Evolutionary conservation across 2,113 vertebrate genomes (phyloP), one percentile per base, ranked within the genome.

Genomic region (Gavialis gangeticus): DNA sequence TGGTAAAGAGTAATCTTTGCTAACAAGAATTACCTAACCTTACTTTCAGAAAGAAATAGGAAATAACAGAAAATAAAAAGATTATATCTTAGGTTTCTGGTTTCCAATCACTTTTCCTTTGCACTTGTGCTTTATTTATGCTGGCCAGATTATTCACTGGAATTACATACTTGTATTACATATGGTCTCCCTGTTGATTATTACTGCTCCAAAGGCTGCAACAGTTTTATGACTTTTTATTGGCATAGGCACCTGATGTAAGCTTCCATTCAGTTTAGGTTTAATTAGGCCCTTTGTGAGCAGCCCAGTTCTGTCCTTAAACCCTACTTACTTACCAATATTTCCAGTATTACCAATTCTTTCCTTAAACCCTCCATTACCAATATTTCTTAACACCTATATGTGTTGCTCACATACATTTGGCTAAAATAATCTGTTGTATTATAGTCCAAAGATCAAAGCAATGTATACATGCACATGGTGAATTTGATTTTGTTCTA

Each of bases 381-480:
- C 30, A 37, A 21, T 34, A 30, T 71, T 21, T 71, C 30, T 37
- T 71, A 71, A 37, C 30, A 22, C 30, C 67, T 66, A 16, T 66
- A n/a, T n/a, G 64, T n/a, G 25, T 66, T 12, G 64, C 64, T 71
- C 30, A 1, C 54, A 21, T 27, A 1, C 13, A 34, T 62, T 7
- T 3, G 8, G 3, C 15, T 0, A 1, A 55, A 46, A 12, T 2
- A 1, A 62, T 21, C 71, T 4, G 28, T 78, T 67, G 34, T 0
- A 4, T 67, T 57, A 25, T 57, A 86, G 75, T 55, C 83, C 5
- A 55, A 11, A 28, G 30, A 71, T 3, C 59, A 75, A 82, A 79
- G 62, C 37, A 3, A 55, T 16, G 10, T 27, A 62, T 80, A 66
- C 60, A 0, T 3, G 37, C 37, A 46, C 37, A 46, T 46, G 37